phyloP scores from a whole-genome alignment of 2,888 invertebrate species.

The Mylabris sibirica region DNA sequence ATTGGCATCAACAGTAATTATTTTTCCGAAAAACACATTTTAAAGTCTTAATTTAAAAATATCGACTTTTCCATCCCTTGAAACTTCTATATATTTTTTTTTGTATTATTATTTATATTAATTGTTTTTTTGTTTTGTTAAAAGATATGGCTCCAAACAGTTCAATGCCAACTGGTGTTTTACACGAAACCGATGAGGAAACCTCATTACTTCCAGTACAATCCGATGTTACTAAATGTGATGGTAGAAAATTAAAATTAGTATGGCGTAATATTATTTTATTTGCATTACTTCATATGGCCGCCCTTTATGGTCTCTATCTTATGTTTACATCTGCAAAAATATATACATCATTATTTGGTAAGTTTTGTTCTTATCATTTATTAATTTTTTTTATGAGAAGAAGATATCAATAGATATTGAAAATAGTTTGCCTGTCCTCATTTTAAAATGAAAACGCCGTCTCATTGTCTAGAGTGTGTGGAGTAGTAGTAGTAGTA shows the following conservation, averaged over 20 bases:
- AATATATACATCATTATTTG: not conserved
- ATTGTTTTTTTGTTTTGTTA: too few species aligned
- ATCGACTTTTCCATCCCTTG: too few species aligned
- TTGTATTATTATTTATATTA: too few species aligned
- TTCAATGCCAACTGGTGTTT: constrained; percentile 65
- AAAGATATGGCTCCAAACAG: constrained; percentile 55
- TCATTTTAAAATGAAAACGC: not conserved
- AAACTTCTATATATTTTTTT: not conserved
- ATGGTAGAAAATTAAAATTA: constrained; percentile 66
- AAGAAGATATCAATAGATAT: too few species aligned
- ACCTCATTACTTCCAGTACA: constrained; percentile 48
- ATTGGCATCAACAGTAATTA: too few species aligned
- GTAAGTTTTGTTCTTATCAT: not conserved
- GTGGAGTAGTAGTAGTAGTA: too few species aligned
- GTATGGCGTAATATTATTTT: constrained; percentile 80
- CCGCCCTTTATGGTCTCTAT: constrained; percentile 70
- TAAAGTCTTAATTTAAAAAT: too few species aligned
- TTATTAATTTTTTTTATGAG: not conserved
- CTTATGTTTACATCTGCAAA: constrained; percentile 53
- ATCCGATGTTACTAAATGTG: constrained; percentile 55
- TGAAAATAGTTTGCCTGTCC: not conserved
- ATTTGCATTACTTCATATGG: constrained; percentile 73
- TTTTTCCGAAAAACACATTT: too few species aligned
- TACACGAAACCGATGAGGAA: constrained; percentile 73
- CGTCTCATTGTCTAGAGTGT: not conserved